phyloP scores from a whole-genome alignment of 2,797 vertebrate genomes.

The Cossypha heuglini region DNA sequence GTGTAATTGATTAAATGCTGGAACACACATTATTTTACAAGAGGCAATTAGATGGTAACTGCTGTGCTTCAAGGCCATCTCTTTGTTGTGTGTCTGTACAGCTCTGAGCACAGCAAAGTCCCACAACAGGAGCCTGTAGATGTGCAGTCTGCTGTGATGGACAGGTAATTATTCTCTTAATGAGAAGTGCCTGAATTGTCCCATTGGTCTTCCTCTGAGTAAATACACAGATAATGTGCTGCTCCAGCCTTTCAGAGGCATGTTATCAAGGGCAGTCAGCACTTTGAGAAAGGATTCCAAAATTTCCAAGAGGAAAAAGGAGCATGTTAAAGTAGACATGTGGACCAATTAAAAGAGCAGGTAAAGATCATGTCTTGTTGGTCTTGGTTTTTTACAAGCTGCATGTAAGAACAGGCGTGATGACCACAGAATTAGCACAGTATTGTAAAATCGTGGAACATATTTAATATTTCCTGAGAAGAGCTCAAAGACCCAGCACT shows the following conservation, averaged over 20 bases:
- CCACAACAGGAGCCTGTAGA: neutral
- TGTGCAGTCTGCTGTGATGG: neutral
- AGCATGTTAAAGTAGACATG: neutral
- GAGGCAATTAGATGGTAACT: neutral
- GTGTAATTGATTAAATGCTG: neutral
- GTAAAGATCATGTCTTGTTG: neutral
- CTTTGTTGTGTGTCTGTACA: neutral
- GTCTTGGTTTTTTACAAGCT: neutral
- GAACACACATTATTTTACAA: neutral
- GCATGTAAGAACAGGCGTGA: neutral
- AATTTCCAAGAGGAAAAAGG: neutral
- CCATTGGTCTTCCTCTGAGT: neutral
- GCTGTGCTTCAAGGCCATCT: neutral
- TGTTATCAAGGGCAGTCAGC: neutral
- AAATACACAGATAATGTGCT: neutral
- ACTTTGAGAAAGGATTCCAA: neutral
- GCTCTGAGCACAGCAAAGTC: neutral
- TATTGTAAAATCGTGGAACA: neutral
- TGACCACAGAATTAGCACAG: neutral
- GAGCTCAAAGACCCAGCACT: neutral
- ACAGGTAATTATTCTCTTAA: neutral
- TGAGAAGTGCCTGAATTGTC: neutral
- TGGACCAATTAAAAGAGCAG: neutral
- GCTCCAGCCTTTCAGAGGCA: neutral
- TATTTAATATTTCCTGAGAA: neutral